These are phyloP conservation scores for Xiphophorus hellerii DNA, from an alignment of 2,113 vertebrate genomes.

Conservation along the genomic window DNA sequence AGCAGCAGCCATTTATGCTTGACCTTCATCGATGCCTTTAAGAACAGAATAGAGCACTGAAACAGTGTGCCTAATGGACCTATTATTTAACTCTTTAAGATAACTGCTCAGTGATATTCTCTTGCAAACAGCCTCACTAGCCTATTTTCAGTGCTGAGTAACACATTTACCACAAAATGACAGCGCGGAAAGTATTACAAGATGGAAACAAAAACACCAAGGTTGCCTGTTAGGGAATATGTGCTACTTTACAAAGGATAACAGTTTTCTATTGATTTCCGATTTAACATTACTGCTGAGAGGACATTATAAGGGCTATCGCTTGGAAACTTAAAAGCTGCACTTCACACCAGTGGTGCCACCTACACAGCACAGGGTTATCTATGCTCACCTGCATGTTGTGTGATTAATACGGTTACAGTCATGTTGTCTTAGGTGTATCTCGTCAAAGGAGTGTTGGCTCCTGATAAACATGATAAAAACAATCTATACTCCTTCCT, in stretches of 20 bases:
- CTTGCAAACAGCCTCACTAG: constrained; percentile 20
- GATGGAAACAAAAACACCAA: background rate
- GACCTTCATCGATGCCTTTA: constrained; percentile 74
- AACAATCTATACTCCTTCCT: too few relatives aligned
- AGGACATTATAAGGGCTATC: background rate
- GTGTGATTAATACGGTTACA: too few relatives aligned
- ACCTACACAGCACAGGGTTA: background rate
- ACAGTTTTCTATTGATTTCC: background rate
- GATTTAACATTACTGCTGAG: background rate
- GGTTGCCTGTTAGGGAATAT: background rate
- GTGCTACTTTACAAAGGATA: background rate
- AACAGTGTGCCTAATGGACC: constrained; percentile 48
- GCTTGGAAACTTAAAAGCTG: background rate
- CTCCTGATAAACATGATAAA: too few relatives aligned
- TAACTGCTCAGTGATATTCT: constrained; percentile 38
- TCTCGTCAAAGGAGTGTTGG: too few relatives aligned
- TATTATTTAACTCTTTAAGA: constrained; percentile 64
- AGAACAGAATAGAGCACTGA: constrained; percentile 46
- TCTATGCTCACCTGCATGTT: background rate
- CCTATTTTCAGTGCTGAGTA: constrained; percentile 10
- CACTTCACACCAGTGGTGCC: background rate
- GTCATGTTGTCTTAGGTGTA: too few relatives aligned
- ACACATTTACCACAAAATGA: background rate
- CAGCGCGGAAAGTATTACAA: constrained; percentile 7
- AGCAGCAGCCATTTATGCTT: constrained; percentile 63